phyloP scores from a whole-genome alignment of 2,888 invertebrate species.

The Nomada ferruginata region DNA sequence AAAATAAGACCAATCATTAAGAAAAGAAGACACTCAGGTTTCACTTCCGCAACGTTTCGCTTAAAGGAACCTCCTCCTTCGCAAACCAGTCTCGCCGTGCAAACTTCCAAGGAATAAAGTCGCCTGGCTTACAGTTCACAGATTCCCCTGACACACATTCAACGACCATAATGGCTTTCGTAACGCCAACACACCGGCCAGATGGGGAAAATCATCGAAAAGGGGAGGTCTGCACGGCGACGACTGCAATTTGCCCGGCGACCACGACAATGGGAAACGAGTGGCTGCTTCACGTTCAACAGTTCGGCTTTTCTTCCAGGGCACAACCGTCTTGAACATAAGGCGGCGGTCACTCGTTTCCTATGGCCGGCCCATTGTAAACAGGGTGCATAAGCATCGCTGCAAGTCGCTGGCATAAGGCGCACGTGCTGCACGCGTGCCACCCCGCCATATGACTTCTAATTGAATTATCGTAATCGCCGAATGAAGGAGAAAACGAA shows the following conservation, averaged over 20 bases:
- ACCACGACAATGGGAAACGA: slow-evolving; percentile 45
- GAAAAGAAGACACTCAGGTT: too few species aligned
- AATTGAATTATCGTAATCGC: slow-evolving; percentile 78
- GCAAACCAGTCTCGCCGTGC: too few species aligned
- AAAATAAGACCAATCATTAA: too few species aligned
- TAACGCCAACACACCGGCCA: neutral
- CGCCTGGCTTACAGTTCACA: too few species aligned
- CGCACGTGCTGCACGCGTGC: slow-evolving; percentile 77
- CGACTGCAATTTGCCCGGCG: slow-evolving; percentile 40
- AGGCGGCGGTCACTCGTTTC: slow-evolving; percentile 69
- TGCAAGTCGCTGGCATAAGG: slow-evolving; percentile 66
- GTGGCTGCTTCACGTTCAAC: slow-evolving; percentile 48
- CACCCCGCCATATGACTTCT: slow-evolving; percentile 74
- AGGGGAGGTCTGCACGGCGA: slow-evolving; percentile 13
- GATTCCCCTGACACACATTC: neutral
- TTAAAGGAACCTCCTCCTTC: too few species aligned
- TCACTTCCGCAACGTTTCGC: too few species aligned
- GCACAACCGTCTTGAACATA: slow-evolving; percentile 76
- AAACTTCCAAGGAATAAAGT: too few species aligned
- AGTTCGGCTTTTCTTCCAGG: slow-evolving; percentile 44
- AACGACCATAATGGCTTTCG: neutral
- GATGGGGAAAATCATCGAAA: neutral
- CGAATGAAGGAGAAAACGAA: neutral
- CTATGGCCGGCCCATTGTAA: slow-evolving; percentile 43
- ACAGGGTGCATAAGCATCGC: slow-evolving; percentile 66